These are phyloP conservation scores for Idaea straminata DNA, from an alignment of 2,888 invertebrate genomes.

Conservation along the genomic window DNA sequence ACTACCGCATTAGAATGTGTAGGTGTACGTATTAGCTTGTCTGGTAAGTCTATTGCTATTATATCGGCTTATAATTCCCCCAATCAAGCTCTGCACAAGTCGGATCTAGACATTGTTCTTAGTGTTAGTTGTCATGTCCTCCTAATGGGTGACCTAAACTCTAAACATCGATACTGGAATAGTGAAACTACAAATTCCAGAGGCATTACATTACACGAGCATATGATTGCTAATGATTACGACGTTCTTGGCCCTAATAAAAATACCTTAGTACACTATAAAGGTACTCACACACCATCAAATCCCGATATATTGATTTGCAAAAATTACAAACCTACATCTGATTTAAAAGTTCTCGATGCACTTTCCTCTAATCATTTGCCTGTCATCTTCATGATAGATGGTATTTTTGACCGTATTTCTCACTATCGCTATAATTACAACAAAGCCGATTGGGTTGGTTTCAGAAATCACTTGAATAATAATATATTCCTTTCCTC, in stretches of 20 bases:
- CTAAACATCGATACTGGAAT: conserved; percentile 12
- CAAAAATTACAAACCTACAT: background rate
- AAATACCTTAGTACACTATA: conserved; percentile 8
- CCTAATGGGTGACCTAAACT: conserved; percentile 12
- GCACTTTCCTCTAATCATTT: conserved; percentile 5
- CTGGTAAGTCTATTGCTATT: conserved; percentile 2
- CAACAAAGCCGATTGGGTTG: conserved; percentile 1
- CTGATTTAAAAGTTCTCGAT: background rate
- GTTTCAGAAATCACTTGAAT: background rate
- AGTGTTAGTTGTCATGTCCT: background rate
- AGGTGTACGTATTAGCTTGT: conserved; percentile 3
- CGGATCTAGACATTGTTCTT: conserved; percentile 5
- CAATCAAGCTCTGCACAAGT: conserved; percentile 5
- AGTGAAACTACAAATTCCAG: background rate
- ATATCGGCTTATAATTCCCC: conserved; percentile 13
- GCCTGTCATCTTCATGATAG: conserved; percentile 1
- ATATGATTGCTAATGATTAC: conserved; percentile 9
- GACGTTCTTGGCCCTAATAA: conserved; percentile 6
- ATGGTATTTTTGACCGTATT: background rate
- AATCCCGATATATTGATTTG: conserved; percentile 4
- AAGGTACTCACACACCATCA: background rate
- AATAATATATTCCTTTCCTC: conserved; percentile 4
- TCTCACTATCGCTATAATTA: background rate
- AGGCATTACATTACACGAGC: conserved; percentile 6
- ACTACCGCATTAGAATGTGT: conserved; percentile 11